phyloP scores from a whole-genome alignment of 1,140 invertebrate genomes.

The Trachymyrmex septentrionalis region DNA sequence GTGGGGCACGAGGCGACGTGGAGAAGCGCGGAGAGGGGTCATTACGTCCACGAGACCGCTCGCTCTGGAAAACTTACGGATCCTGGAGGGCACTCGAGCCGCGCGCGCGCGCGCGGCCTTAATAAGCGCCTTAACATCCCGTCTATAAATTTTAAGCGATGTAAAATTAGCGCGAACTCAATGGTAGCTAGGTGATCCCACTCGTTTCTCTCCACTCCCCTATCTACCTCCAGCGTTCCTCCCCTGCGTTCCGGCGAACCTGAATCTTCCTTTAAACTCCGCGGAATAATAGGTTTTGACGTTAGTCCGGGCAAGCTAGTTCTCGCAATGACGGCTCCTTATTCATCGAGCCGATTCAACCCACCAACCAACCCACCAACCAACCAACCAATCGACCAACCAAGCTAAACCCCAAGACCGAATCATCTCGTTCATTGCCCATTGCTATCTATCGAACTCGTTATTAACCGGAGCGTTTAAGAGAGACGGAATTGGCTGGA shows the following conservation, averaged over 20 bases:
- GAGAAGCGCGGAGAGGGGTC: slow-evolving; percentile 28
- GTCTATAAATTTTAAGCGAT: slow-evolving; percentile 80
- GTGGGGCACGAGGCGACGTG: neutral
- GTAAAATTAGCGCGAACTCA: slow-evolving; percentile 77
- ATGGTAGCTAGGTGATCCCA: slow-evolving; percentile 12
- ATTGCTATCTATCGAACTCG: slow-evolving; percentile 65
- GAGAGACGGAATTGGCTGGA: slow-evolving; percentile 50
- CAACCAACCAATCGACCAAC: slow-evolving; percentile 4
- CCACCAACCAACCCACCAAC: neutral
- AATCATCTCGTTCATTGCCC: slow-evolving; percentile 30
- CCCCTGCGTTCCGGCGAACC: neutral
- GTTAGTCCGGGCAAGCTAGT: slow-evolving; percentile 22
- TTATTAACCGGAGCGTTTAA: slow-evolving; percentile 68
- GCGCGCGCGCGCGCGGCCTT: slow-evolving; percentile 68
- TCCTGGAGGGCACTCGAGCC: slow-evolving; percentile 42
- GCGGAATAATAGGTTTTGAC: slow-evolving; percentile 73
- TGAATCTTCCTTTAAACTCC: slow-evolving; percentile 59
- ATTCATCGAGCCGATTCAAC: slow-evolving; percentile 57
- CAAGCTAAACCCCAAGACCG: neutral
- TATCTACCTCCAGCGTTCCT: neutral
- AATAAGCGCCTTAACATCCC: slow-evolving; percentile 81
- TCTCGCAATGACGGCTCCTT: slow-evolving; percentile 41
- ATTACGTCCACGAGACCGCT: slow-evolving; percentile 46
- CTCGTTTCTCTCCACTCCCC: neutral
- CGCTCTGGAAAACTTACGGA: slow-evolving; percentile 59